These are phyloP conservation scores for Florisuga fusca DNA, from an alignment of 2,797 vertebrate genomes.

Conservation along the genomic window DNA sequence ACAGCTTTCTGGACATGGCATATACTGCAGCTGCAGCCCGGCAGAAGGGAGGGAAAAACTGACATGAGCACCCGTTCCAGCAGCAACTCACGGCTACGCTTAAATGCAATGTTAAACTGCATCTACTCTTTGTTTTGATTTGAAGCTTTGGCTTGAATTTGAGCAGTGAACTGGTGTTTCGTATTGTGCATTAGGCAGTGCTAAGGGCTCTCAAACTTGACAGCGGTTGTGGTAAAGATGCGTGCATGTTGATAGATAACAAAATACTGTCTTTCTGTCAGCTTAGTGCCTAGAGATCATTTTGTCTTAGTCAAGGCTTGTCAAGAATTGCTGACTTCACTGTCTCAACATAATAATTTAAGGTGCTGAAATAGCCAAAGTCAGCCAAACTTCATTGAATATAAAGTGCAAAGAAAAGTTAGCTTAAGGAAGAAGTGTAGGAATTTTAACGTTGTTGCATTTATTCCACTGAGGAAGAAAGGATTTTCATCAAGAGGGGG, in stretches of 20 bases:
- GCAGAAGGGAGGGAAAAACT: not conserved
- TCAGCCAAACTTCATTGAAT: not conserved
- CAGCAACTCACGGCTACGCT: not conserved
- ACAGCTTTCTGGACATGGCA: not conserved
- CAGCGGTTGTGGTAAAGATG: not conserved
- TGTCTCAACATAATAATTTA: not conserved
- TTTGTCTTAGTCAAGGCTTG: not conserved
- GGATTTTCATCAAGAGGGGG: not conserved
- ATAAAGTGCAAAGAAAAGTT: not conserved
- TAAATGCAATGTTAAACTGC: not conserved
- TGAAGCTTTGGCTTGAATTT: not conserved
- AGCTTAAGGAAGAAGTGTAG: not conserved
- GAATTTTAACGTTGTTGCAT: not conserved
- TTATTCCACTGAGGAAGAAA: not conserved
- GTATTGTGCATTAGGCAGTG: rapidly evolving
- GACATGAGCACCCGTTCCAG: not conserved
- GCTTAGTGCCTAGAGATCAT: not conserved
- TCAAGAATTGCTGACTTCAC: not conserved
- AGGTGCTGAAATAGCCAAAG: not conserved
- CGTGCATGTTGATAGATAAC: not conserved
- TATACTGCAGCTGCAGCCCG: not conserved
- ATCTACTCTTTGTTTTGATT: not conserved
- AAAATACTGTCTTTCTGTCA: not conserved
- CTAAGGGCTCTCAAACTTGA: not conserved
- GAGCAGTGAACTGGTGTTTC: not conserved